A percentile compares a stretch with the other conserved stretches of the same genome.
These are phyloP conservation scores for Indicator maculatus DNA, from an alignment of 2,113 vertebrate genomes.

Conservation along the genomic window DNA sequence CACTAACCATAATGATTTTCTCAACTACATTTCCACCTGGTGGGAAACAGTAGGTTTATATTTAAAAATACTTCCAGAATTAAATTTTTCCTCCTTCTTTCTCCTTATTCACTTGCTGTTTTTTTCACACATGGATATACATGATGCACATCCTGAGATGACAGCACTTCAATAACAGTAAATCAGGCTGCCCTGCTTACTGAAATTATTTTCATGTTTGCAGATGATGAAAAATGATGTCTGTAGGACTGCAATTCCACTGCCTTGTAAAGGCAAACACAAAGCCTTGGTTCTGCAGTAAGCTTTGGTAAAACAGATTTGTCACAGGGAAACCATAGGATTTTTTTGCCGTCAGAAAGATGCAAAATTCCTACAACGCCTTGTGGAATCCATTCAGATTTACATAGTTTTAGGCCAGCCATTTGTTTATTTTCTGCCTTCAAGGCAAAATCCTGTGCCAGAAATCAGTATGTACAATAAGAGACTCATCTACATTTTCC, in stretches of 20 bases:
- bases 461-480: not conserved
- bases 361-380: conserved; percentile 1
- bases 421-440: conserved; percentile 25
- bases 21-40: not conserved
- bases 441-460: not conserved
- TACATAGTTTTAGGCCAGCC: not conserved
- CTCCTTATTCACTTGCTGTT: not conserved
- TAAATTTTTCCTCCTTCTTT: not conserved
- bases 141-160: not conserved
- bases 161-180: conserved; percentile 11
- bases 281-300: not conserved
- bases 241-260: conserved; percentile 2
- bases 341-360: not conserved
- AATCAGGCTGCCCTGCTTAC: not conserved
- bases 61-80: not conserved
- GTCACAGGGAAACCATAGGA: not conserved
- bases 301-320: conserved; percentile 14
- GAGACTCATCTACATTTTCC: not conserved
- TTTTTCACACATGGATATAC: not conserved
- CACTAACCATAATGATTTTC: not conserved
- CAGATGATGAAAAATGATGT: conserved; percentile 36
- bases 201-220: conserved; percentile 37
- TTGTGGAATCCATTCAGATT: conserved; percentile 6
- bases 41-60: not conserved
- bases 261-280: conserved; percentile 3